Evolutionary conservation across 2,888 invertebrate genomes (phyloP), one percentile per base, ranked within the genome.

Genomic region (Rhingia rostrata): DNA sequence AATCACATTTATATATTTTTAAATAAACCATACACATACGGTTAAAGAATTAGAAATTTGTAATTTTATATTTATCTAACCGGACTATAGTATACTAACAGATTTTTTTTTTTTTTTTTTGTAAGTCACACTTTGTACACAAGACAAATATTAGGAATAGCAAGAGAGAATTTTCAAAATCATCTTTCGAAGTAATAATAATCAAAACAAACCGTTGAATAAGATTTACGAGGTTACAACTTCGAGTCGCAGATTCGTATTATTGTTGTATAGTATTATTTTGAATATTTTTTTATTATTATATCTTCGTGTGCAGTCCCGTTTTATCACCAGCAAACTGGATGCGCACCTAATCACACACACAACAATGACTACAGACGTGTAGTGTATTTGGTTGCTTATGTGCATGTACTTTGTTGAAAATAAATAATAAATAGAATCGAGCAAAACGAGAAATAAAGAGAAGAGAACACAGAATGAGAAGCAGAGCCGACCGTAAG

Each of bases 151-250:
- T 7, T 49, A 64, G 30, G 5, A 66, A 22, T 12, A 6, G 45
- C 9, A 30, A 9, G 9, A 49, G 22, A 22, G 22, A 51, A 61
- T 32, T 9, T 30, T 41, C 39, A 39, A 32, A 14, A 53, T 10
- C 14, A 39, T 39, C 39, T 7, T 5, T 30, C 4, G 1, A 41
- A 41, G 41, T 14, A 51, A 41, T 22, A 14, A 35, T 41, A 70
- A 70, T 41, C 70, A 70, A 70, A 70, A 60, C 70, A 70, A 70
- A 70, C 32, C 51, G 51, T 33, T 70, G 6, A 70, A 60, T 22
- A 60, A 49, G 10, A 60, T 54, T 60, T 41, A 66, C 47, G 47
- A 58, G 6, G 39, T 39, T 39, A 39, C 22, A 39, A 9, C 14
- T 37, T 56, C 32, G 12, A 53, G 39, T 32, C 53, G 51, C 41